Evolutionary conservation across 1,140 invertebrate genomes (phyloP).

Genomic region (Pseudachorutes palmiensis): DNA sequence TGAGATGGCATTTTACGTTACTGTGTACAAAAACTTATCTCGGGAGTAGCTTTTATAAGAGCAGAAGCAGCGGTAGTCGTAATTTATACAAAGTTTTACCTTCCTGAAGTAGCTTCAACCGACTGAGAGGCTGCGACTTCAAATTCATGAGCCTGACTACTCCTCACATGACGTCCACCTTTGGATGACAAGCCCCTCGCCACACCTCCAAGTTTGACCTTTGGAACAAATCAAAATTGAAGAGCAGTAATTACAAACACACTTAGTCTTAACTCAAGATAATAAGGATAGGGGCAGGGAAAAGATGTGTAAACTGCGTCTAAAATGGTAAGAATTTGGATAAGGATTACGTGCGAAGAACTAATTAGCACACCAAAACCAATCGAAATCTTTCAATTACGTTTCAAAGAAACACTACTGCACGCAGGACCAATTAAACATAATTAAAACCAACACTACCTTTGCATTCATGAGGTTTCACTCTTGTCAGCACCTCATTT

Average conservation of each 20-base stretch:
- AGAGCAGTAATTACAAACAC: not conserved
- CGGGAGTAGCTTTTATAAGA: no score
- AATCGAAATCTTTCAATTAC: no score
- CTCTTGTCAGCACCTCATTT: no score
- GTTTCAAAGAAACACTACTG: no score
- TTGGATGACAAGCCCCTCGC: constrained; percentile 19
- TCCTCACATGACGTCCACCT: constrained; percentile 21
- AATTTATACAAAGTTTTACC: constrained; percentile 12
- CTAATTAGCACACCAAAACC: no score
- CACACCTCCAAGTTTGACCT: not conserved
- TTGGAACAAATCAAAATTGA: not conserved
- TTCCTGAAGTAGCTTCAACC: constrained; percentile 6
- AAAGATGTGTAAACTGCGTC: no score
- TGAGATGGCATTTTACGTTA: not conserved
- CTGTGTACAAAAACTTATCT: no score
- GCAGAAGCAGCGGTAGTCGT: not conserved
- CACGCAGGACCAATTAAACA: no score
- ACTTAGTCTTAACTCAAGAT: not conserved
- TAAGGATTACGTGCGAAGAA: no score
- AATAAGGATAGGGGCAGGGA: not conserved
- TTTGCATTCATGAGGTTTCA: no score
- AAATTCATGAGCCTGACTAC: constrained; percentile 33
- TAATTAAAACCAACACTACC: no score
- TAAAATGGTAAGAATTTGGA: no score
- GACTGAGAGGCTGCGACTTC: constrained; percentile 30